Evolutionary conservation across 2,888 invertebrate genomes (phyloP).

Genomic region (Microdon myrmicae): DNA sequence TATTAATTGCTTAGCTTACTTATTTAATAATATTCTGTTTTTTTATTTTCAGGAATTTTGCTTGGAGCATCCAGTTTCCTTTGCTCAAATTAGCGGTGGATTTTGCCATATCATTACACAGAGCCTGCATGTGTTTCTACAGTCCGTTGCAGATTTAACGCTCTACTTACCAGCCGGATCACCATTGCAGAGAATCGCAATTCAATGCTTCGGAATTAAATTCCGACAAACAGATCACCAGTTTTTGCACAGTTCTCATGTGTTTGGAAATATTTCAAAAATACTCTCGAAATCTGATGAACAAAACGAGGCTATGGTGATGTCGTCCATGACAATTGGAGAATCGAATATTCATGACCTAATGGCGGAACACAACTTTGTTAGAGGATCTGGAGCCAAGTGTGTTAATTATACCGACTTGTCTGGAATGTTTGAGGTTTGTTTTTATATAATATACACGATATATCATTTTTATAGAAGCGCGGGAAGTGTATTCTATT

Average conservation of each 20-base stretch:
- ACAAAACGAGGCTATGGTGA: slow-evolving; percentile 68
- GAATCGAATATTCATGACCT: slow-evolving; percentile 60
- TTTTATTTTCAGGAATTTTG: slow-evolving; percentile 65
- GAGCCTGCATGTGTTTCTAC: slow-evolving; percentile 86
- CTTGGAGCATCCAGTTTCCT: slow-evolving; percentile 80
- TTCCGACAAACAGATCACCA: slow-evolving; percentile 90
- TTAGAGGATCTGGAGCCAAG: slow-evolving; percentile 58
- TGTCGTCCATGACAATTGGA: slow-evolving; percentile 59
- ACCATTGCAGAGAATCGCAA: slow-evolving; percentile 89
- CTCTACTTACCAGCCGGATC: slow-evolving; percentile 87
- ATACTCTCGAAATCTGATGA: slow-evolving; percentile 94
- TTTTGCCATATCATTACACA: slow-evolving; percentile 75
- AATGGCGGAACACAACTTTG: slow-evolving; percentile 58
- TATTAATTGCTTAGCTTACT: neutral
- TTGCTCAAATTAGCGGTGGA: slow-evolving; percentile 80
- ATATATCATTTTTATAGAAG: too few species aligned
- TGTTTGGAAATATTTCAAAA: slow-evolving; percentile 95
- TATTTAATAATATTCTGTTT: neutral
- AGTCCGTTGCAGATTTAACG: slow-evolving; percentile 92
- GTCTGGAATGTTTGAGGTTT: slow-evolving; percentile 65
- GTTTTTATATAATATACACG: neutral
- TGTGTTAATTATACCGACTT: slow-evolving; percentile 63
- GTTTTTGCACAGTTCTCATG: slow-evolving; percentile 88
- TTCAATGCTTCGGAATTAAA: slow-evolving; percentile 91
- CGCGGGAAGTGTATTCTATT: too few species aligned